Conservation (phyloP, 2,113 vertebrate species). For the Neodon shergylaensis region DNA sequence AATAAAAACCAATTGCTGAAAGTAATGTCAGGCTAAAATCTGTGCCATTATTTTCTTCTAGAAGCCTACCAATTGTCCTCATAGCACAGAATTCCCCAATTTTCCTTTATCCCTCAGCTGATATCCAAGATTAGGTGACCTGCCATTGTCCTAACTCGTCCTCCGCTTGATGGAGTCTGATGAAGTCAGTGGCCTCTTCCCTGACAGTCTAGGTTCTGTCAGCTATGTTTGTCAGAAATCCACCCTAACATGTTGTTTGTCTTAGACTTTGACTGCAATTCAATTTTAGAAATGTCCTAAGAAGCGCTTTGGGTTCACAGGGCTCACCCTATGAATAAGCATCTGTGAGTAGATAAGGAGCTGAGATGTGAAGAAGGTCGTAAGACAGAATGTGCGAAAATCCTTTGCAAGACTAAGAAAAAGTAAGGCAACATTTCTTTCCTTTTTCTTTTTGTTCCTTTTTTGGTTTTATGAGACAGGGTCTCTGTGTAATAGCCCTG, state of each 20-base stretch:
- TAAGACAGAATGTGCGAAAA: not conserved
- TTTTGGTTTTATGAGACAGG: no score
- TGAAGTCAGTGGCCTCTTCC: not conserved
- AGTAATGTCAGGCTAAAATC: not conserved
- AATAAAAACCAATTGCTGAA: not conserved
- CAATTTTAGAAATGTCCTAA: slow-evolving; percentile 8
- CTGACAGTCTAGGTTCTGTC: not conserved
- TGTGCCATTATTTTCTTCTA: slow-evolving; percentile 34
- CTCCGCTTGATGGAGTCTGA: not conserved
- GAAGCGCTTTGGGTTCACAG: not conserved
- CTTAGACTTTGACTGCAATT: not conserved
- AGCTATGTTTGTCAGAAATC: slow-evolving; percentile 15
- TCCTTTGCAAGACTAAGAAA: not conserved
- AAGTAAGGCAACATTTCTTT: not conserved
- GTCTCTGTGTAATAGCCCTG: no score
- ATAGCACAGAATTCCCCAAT: not conserved
- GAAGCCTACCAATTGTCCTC: not conserved
- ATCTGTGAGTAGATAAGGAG: not conserved
- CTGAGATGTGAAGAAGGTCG: not conserved
- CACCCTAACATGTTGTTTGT: slow-evolving; percentile 44
- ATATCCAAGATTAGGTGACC: not conserved
- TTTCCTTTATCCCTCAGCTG: not conserved
- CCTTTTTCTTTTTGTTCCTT: no score
- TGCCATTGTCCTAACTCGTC: not conserved
- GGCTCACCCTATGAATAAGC: not conserved